Conservation (phyloP, 2,113 vertebrate species). For the Toxostoma redivivum region DNA sequence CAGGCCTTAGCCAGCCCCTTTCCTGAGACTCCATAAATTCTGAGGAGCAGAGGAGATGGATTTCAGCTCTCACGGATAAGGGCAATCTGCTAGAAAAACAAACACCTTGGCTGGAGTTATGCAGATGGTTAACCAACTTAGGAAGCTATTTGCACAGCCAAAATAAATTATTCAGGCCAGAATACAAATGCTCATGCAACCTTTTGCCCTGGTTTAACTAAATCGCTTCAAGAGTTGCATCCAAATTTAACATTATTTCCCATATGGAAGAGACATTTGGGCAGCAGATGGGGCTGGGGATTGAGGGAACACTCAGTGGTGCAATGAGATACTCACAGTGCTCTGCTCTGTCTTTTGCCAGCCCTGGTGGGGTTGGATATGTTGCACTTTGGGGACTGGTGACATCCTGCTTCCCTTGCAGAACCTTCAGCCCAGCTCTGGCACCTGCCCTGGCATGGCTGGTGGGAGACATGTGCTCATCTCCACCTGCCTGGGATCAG, state of each 20-base stretch:
- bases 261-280: slow-evolving; percentile 59
- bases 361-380: slow-evolving; percentile 69
- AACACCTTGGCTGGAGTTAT: neutral
- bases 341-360: slow-evolving; percentile 66
- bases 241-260: neutral
- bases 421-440: slow-evolving; percentile 58
- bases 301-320: neutral
- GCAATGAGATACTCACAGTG: slow-evolving; percentile 75
- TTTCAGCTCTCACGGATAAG: slow-evolving; percentile 34
- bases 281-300: slow-evolving; percentile 18
- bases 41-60: neutral
- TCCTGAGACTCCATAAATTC: slow-evolving; percentile 20
- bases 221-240: slow-evolving; percentile 24
- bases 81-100: slow-evolving; percentile 53
- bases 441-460: slow-evolving; percentile 39
- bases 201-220: slow-evolving; percentile 31
- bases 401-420: slow-evolving; percentile 48
- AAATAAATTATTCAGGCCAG: slow-evolving; percentile 41
- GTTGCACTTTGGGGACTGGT: slow-evolving; percentile 59
- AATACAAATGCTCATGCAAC: slow-evolving; percentile 2
- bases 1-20: neutral
- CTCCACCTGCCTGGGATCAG: slow-evolving; percentile 71
- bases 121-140: slow-evolving; percentile 43
- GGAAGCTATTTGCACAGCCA: slow-evolving; percentile 47
- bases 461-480: slow-evolving; percentile 58